Percentiles rank a stretch among this genome's conserved stretches.
phyloP scores from a whole-genome alignment of 2,797 vertebrate genomes.

The Phrynocephalus forsythii region DNA sequence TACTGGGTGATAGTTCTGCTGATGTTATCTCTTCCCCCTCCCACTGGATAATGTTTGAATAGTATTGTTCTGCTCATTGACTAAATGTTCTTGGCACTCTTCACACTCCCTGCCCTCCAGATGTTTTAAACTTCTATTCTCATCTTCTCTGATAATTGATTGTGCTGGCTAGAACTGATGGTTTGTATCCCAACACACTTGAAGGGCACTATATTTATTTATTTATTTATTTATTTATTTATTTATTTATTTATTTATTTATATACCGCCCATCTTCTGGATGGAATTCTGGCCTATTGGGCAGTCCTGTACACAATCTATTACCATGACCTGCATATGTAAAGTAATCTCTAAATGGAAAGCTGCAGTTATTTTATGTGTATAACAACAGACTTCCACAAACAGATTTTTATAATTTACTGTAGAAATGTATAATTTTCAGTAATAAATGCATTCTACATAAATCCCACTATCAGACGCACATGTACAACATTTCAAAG shows the following conservation, averaged over 20 bases:
- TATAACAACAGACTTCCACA: not conserved
- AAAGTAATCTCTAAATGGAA: not conserved
- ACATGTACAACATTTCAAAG: too few species aligned
- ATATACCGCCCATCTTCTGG: too few species aligned
- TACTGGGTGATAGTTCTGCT: not conserved
- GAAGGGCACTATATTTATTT: not conserved
- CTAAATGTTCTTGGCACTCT: too few species aligned
- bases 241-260: too few species aligned
- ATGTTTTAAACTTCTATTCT: too few species aligned
- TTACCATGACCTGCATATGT: not conserved
- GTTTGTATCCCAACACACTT: not conserved
- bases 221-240: too few species aligned
- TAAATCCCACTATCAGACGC: not conserved
- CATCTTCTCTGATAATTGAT: not conserved
- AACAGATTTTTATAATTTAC: too few species aligned
- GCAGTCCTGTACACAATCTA: not conserved
- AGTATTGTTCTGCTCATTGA: not conserved
- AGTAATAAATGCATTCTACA: not conserved
- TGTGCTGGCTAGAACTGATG: too few species aligned
- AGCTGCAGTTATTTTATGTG: not conserved
- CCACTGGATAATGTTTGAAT: not conserved
- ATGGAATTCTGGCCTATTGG: not conserved
- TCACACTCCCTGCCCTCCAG: too few species aligned
- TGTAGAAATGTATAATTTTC: not conserved
- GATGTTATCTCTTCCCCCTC: not conserved